Evolutionary conservation across 2,113 vertebrate species (phyloP).

Genomic region (human (Homo sapiens)): DNA sequence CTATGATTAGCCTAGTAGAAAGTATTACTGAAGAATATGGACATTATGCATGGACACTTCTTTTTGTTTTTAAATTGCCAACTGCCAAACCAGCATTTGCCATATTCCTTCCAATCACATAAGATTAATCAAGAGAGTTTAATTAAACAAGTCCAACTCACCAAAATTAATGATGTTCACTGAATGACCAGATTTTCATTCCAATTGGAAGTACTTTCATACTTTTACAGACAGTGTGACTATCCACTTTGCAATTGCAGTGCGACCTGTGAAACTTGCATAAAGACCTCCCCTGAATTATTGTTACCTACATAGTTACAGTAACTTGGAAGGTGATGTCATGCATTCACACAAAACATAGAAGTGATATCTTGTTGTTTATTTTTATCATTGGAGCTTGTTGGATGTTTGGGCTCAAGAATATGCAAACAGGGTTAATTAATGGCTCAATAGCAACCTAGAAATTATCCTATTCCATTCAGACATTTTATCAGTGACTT

Average conservation of each 20-base stretch:
- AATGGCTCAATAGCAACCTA: neutral
- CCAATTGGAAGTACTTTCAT: neutral
- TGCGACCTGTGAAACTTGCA: neutral
- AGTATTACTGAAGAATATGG: neutral
- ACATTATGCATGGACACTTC: neutral
- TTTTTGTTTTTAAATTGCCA: slow-evolving; percentile 20
- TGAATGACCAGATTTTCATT: neutral
- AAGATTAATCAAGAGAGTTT: slow-evolving; percentile 14
- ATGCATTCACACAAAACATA: neutral
- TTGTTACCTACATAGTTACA: neutral
- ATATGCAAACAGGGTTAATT: neutral
- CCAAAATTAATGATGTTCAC: neutral
- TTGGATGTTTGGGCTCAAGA: neutral
- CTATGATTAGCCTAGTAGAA: neutral
- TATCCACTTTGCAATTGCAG: neutral
- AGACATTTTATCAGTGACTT: neutral
- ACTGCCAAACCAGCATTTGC: neutral
- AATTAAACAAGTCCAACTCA: neutral
- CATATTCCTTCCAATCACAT: neutral
- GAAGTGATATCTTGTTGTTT: neutral
- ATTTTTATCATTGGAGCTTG: neutral
- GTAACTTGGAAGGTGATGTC: neutral
- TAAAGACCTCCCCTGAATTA: neutral
- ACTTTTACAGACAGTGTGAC: neutral
- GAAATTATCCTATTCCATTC: neutral